Conservation (phyloP, 1,140 invertebrate species). For the Neomicropteryx cornuta region DNA sequence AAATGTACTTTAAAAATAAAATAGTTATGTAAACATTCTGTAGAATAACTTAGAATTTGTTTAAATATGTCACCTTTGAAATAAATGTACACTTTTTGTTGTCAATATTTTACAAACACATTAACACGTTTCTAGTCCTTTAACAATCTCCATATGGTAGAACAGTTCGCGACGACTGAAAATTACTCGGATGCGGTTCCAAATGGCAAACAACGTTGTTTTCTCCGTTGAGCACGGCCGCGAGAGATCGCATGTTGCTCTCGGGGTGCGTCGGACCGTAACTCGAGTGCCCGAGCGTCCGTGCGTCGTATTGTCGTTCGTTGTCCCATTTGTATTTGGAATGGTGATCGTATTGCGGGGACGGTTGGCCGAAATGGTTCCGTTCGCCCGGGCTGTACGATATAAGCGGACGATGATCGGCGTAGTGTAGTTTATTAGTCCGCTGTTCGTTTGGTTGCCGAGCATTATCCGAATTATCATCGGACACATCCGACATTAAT, state of each 20-base stretch:
- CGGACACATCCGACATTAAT: conserved; percentile 66
- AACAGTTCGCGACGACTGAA: no score
- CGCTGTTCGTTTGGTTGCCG: conserved; percentile 36
- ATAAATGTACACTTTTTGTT: no score
- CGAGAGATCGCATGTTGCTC: conserved; percentile 51
- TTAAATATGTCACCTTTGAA: no score
- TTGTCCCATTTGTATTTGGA: conserved; percentile 46
- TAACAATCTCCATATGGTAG: no score
- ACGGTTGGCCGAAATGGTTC: conserved; percentile 39
- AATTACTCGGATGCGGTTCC: no score
- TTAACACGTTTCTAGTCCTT: no score
- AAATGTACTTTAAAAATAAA: no score
- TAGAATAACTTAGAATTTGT: no score
- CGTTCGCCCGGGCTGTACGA: conserved; percentile 49
- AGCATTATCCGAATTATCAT: conserved; percentile 67
- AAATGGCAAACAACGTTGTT: conserved; percentile 70
- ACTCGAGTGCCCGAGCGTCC: conserved; percentile 29
- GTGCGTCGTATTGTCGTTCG: conserved; percentile 38
- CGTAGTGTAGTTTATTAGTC: conserved; percentile 44
- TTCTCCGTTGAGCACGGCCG: conserved; percentile 70
- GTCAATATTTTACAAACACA: no score
- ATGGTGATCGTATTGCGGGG: conserved; percentile 35
- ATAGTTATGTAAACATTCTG: no score
- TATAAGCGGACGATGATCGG: conserved; percentile 66
- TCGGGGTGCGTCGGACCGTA: conserved; percentile 33